Percentiles rank a stretch among this genome's conserved stretches.
phyloP scores from a whole-genome alignment of 2,797 vertebrate genomes.

The Hybognathus amarus region DNA sequence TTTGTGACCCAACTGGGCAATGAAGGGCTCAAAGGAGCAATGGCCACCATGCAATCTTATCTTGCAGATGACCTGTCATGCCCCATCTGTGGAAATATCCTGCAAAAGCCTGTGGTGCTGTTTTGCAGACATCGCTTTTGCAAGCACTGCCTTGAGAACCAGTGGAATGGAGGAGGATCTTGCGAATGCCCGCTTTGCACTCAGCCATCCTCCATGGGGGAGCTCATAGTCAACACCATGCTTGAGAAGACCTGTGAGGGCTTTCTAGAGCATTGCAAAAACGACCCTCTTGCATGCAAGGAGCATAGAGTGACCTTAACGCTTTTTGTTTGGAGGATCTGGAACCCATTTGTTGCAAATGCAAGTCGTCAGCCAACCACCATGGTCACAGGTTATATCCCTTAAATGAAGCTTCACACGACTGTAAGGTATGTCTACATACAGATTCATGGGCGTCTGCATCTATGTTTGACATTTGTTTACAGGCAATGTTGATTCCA shows the following conservation, averaged over 20 bases:
- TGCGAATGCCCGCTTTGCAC: constrained; percentile 85
- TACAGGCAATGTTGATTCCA: neutral
- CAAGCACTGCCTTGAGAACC: constrained; percentile 78
- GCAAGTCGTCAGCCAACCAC: constrained; percentile 73
- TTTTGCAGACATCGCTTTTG: constrained; percentile 87
- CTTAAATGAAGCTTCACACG: constrained; percentile 75
- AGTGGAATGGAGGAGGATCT: constrained; percentile 72
- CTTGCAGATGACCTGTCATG: constrained; percentile 83
- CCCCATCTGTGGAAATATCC: constrained; percentile 85
- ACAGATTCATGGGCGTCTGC: neutral
- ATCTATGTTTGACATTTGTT: neutral
- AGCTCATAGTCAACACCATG: constrained; percentile 68
- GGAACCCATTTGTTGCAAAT: constrained; percentile 75
- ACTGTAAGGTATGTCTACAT: constrained; percentile 79
- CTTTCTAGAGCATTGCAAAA: constrained; percentile 68
- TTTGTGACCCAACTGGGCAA: constrained; percentile 55
- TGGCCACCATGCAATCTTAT: constrained; percentile 67
- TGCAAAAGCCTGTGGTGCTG: constrained; percentile 83
- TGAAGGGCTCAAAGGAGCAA: constrained; percentile 63
- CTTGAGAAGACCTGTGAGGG: constrained; percentile 75
- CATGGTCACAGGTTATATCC: constrained; percentile 77
- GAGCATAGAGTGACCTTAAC: constrained; percentile 77
- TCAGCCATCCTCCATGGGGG: constrained; percentile 73
- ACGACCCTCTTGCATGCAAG: constrained; percentile 72
- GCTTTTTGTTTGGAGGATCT: constrained; percentile 81